Evolutionary conservation across 2,888 invertebrate species (phyloP), one percentile per base, ranked within the genome.

Genomic region (Glyphotaelius pellucidus): DNA sequence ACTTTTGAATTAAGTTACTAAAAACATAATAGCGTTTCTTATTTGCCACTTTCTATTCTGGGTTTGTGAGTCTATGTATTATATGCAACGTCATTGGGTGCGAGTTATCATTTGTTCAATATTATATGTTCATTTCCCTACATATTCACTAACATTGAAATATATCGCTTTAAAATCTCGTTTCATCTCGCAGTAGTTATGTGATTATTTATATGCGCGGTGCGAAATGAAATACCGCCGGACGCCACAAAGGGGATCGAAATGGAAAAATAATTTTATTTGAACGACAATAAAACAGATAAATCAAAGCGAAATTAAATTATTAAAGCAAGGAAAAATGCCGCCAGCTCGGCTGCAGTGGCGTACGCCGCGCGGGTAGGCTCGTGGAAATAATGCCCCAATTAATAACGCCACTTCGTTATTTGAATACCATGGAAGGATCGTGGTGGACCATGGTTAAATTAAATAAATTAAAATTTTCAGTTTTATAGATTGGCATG

Each of bases 251-350:
- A 90, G 90, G 86, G 86, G 31, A 86, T 90, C 86, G 86, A 80
- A 85, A 90, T 86, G 86, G 86, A 91, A 90, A 90, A 90, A 86
- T 86, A 90, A 89, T 89, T 89, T 79, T 89, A 89, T 89, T 89
- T 89, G 88, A 89, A 89, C 88, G 88, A 89, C 88, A 79, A 89
- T 89, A 89, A 89, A 89, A 92, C 93, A 90, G 83, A 93, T 93
- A 93, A 93, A 93, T 93, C 93, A 93, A 92, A 92, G 88, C 89
- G 88, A 93, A 93, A 93, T 93, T 92, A 92, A 93, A 93, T 93
- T 93, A 93, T 92, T 92, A 89, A 91, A 88, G 88, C 91, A 89
- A 19, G 90, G 42, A 90, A 92, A 90, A 91, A 91, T 88, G 79
- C 90, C 87, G 90, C 85, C 42, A 90, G 89, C 88, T 88, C 79